phyloP scores from a whole-genome alignment of 2,888 invertebrate genomes.

The Unio pictorum region DNA sequence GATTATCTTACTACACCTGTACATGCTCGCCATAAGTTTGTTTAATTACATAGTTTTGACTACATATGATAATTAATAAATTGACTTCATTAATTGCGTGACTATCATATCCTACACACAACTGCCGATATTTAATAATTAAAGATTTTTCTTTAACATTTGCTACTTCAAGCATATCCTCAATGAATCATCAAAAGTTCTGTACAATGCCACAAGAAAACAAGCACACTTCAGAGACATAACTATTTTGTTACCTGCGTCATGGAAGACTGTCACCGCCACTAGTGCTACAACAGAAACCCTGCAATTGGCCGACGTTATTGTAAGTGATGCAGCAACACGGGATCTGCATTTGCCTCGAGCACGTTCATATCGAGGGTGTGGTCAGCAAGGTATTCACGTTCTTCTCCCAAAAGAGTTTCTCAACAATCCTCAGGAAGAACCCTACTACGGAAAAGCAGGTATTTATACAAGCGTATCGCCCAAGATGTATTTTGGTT shows the following conservation, averaged over 20 bases:
- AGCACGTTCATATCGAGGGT: conserved; percentile 50
- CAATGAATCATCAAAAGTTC: conserved; percentile 75
- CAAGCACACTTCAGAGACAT: conserved; percentile 74
- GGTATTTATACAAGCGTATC: conserved; percentile 1
- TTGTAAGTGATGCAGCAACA: conserved; percentile 67
- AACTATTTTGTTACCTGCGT: conserved; percentile 76
- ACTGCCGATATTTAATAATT: neutral
- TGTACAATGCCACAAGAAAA: conserved; percentile 76
- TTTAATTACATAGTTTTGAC: no score
- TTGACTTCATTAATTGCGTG: neutral
- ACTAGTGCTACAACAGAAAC: conserved; percentile 21
- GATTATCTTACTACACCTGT: no score
- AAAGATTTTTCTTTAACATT: neutral
- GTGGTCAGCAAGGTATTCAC: conserved; percentile 55
- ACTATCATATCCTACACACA: neutral
- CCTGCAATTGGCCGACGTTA: conserved; percentile 73
- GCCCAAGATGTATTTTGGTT: neutral
- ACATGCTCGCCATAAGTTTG: no score
- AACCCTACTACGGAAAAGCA: conserved; percentile 8
- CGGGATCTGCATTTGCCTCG: conserved; percentile 32
- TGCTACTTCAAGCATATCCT: conserved; percentile 73
- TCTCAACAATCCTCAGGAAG: conserved; percentile 24
- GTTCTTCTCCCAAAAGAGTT: conserved; percentile 54
- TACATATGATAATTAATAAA: no score
- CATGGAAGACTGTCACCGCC: conserved; percentile 71